Evolutionary conservation across 2,888 invertebrate genomes (phyloP).

Genomic region (Drosophila robusta): DNA sequence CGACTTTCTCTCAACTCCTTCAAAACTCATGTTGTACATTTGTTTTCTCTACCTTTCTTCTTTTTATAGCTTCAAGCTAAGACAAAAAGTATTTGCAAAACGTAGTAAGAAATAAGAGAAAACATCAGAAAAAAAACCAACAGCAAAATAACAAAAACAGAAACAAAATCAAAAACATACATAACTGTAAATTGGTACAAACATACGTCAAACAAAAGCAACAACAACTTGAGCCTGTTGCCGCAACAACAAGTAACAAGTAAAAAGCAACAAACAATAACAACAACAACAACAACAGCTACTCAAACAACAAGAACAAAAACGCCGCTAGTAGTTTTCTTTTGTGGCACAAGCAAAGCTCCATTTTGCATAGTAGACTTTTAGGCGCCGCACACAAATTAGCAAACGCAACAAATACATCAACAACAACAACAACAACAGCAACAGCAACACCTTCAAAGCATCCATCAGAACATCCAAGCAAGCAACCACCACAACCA

Average conservation of each 20-base stretch:
- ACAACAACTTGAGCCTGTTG: constrained; percentile 47
- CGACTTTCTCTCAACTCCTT: constrained; percentile 37
- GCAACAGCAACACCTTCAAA: constrained; percentile 38
- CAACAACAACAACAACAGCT: constrained; percentile 22
- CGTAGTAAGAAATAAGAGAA: constrained; percentile 42
- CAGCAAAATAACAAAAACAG: constrained; percentile 35
- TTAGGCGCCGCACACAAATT: constrained; percentile 72
- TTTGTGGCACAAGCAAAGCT: constrained; percentile 69
- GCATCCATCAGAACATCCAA: constrained; percentile 59
- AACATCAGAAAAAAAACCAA: constrained; percentile 47
- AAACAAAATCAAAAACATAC: constrained; percentile 41
- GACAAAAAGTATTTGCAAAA: constrained; percentile 47
- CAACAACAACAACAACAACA: constrained; percentile 31
- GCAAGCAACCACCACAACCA: constrained; percentile 60
- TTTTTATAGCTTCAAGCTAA: constrained; percentile 77
- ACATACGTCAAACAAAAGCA: constrained; percentile 28
- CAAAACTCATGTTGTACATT: constrained; percentile 78
- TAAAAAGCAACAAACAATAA: constrained; percentile 21
- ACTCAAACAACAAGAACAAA: constrained; percentile 32
- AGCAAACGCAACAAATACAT: constrained; percentile 47
- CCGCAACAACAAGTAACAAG: constrained; percentile 42
- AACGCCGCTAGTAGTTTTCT: constrained; percentile 66
- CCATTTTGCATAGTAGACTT: constrained; percentile 71
- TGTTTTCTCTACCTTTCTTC: constrained; percentile 73
- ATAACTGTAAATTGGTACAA: constrained; percentile 77